Percentiles rank a stretch among this genome's conserved stretches.
Evolutionary conservation across 2,113 vertebrate genomes (phyloP).

Genomic region (Cyanoramphus novaezelandiae): DNA sequence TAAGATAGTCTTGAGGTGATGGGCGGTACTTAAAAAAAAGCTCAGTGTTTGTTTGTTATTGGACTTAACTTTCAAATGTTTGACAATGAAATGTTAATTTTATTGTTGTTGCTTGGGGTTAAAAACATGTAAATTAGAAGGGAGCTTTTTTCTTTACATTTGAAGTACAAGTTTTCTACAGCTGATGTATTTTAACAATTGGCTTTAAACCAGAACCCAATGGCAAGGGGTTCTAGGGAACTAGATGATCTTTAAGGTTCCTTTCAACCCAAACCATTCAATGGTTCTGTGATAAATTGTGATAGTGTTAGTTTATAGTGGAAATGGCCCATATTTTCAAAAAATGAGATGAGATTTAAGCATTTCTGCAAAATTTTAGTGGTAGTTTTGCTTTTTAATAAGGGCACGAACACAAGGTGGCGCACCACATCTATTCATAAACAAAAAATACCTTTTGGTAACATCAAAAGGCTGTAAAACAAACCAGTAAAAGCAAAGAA

Average conservation of each 20-base stretch:
- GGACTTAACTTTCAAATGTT: neutral
- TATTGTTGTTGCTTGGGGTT: neutral
- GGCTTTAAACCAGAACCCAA: neutral
- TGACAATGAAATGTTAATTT: neutral
- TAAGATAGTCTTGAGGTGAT: neutral
- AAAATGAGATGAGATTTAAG: neutral
- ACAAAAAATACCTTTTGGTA: neutral
- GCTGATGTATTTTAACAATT: neutral
- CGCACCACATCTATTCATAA: slow-evolving; percentile 54
- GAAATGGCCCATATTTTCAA: neutral
- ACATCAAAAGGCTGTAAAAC: neutral
- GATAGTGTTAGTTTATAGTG: neutral
- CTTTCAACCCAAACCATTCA: neutral
- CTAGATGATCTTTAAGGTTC: neutral
- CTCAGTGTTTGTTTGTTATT: neutral
- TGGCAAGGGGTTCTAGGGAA: neutral
- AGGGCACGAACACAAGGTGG: slow-evolving; percentile 72
- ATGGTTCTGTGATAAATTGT: neutral
- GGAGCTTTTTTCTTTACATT: neutral
- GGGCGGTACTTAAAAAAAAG: neutral
- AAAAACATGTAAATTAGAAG: neutral
- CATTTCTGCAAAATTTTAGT: neutral
- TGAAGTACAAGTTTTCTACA: neutral
- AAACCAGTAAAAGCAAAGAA: slow-evolving; percentile 11
- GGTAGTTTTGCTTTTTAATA: neutral